Evolutionary conservation across 2,113 vertebrate species (phyloP).

Genomic region (Colossoma macropomum): DNA sequence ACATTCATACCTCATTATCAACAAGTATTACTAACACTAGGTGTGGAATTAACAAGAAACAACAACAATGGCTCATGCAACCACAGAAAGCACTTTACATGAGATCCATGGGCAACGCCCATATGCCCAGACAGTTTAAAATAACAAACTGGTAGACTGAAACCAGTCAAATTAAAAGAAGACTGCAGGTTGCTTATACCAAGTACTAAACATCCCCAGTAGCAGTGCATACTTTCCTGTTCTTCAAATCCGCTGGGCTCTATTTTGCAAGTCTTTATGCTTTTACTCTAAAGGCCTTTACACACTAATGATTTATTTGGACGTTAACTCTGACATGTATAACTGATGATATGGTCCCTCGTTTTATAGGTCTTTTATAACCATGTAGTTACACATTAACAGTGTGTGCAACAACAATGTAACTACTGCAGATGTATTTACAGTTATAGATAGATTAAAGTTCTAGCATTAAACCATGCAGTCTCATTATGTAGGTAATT

Average conservation of each 20-base stretch:
- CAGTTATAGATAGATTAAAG: too few relatives aligned
- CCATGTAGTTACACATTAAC: too few relatives aligned
- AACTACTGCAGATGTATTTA: too few relatives aligned
- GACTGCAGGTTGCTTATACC: background rate
- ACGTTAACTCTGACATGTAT: too few relatives aligned
- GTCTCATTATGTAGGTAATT: too few relatives aligned
- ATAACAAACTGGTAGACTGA: background rate
- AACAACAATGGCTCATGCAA: background rate
- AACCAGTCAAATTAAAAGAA: background rate
- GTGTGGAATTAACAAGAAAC: slow-evolving; percentile 2
- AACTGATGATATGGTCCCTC: too few relatives aligned
- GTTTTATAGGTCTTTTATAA: too few relatives aligned
- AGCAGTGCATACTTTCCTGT: background rate
- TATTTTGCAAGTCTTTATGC: background rate
- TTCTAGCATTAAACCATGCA: too few relatives aligned
- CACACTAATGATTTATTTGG: too few relatives aligned
- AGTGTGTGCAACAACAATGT: too few relatives aligned
- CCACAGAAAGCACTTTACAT: background rate
- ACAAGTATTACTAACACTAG: background rate
- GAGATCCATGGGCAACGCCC: background rate
- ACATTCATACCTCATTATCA: background rate
- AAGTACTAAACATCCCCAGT: background rate
- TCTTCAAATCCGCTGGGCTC: background rate
- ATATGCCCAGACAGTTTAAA: background rate
- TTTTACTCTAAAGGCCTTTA: too few relatives aligned